Base-by-base conservation (phyloP, 1,140 invertebrate genomes). In the Mya arenaria region DNA sequence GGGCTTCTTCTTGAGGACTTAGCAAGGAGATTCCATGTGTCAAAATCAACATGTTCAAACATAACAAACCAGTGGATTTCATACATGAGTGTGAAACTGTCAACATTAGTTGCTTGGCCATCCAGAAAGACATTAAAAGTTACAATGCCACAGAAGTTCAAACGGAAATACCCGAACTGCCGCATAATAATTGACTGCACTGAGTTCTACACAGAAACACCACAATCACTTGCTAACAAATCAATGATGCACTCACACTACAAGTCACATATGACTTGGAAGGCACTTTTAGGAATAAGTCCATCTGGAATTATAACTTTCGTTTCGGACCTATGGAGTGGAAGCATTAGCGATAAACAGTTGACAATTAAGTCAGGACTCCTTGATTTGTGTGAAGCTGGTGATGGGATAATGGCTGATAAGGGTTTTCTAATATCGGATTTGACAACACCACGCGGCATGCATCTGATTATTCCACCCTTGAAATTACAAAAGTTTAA, bases 101-200 rank as follows among this genome's bases (percentile, higher is more conserved):
- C n/a, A n/a, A n/a, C n/a, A n/a, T n/a, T n/a, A n/a, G n/a, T n/a
- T n/a, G n/a, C n/a, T n/a, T n/a, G n/a, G n/a, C n/a, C n/a, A n/a
- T n/a, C n/a, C n/a, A n/a, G n/a, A n/a, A n/a, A n/a, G n/a, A n/a
- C n/a, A n/a, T n/a, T n/a, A n/a, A n/a, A n/a, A n/a, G n/a, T n/a
- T n/a, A n/a, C 34, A 28, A 66, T 66, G 63, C 32, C 32, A 39
- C 32, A 66, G 19, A 36, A 1, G 4, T 66, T 66, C 32, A 37
- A 19, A 3, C 3, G 25, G 1, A 66, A 66, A 25, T 66, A 5
- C 41, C 63, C 63, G n/a, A n/a, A 66, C 5, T 5, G 3, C 34
- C 13, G 75, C n/a, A 68, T 80, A 10, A 80, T 80, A 23, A 34
- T 79, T n/a, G 82, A 84, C 36, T 88, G 86, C 55, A 83, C 77